phyloP scores from a whole-genome alignment of 2,113 vertebrate species.

The Picathartes gymnocephalus region DNA sequence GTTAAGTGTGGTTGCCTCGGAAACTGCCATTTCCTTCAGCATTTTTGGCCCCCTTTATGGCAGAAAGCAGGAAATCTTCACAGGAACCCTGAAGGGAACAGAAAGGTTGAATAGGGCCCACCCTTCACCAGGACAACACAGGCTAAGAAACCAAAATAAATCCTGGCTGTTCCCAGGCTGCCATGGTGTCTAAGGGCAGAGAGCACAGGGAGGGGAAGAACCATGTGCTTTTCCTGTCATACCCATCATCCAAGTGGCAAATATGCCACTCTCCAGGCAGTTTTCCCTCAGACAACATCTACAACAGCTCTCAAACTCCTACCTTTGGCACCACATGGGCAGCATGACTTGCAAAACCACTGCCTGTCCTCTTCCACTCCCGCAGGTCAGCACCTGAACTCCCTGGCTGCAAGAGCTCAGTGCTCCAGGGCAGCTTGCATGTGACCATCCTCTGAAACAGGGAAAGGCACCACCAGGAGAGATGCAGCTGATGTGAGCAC shows the following conservation, averaged over 20 bases:
- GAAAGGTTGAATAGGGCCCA: neutral
- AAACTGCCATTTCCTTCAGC: conserved; percentile 21
- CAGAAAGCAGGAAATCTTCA: neutral
- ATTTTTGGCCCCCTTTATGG: neutral
- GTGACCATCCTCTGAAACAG: neutral
- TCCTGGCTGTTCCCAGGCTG: neutral
- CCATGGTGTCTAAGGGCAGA: neutral
- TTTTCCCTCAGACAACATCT: neutral
- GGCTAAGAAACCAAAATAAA: neutral
- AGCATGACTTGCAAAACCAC: neutral
- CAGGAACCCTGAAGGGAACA: neutral
- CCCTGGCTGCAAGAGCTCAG: neutral
- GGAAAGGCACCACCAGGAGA: neutral
- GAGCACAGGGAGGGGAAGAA: neutral
- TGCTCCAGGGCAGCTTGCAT: neutral
- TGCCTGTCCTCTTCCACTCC: neutral
- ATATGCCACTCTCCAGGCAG: neutral
- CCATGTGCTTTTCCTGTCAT: neutral
- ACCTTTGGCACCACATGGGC: neutral
- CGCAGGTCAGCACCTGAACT: neutral
- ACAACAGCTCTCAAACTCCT: neutral
- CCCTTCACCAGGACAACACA: neutral
- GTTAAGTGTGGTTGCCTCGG: neutral
- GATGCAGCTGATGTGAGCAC: neutral
- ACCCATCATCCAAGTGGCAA: neutral